A percentile compares a stretch with the other conserved stretches of the same genome.
Conservation (phyloP, 2,888 invertebrate species). For the Eupithecia insigniata region DNA sequence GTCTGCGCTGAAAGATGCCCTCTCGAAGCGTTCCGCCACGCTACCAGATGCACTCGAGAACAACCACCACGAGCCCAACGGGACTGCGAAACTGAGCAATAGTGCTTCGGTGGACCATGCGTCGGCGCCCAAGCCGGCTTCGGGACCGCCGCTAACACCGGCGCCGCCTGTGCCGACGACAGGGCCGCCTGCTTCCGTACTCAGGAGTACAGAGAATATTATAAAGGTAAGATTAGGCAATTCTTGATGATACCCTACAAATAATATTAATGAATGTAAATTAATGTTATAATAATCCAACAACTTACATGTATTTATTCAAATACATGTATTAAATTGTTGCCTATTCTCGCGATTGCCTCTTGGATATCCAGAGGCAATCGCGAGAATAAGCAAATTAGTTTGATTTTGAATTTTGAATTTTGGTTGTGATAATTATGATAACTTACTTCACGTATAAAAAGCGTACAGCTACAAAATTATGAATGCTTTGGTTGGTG, state of each 20-base stretch:
- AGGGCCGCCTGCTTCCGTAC: conserved; percentile 59
- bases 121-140: conserved; percentile 69
- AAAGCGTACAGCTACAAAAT: too few relatives aligned
- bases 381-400: background rate
- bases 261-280: background rate
- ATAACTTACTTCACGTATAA: background rate
- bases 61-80: conserved; percentile 81
- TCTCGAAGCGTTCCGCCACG: conserved; percentile 76
- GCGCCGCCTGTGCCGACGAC: conserved; percentile 77
- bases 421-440: background rate
- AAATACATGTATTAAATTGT: too few relatives aligned
- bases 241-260: background rate
- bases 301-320: background rate
- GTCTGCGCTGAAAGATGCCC: conserved; percentile 80
- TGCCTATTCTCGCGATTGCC: too few relatives aligned
- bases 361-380: background rate
- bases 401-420: too few relatives aligned
- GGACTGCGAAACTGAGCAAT: conserved; percentile 75
- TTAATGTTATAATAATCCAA: background rate
- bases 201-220: conserved; percentile 78
- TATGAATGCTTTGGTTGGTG: background rate
- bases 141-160: conserved; percentile 74
- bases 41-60: conserved; percentile 76
- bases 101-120: conserved; percentile 70
- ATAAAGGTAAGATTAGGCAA: conserved; percentile 65